Conservation (phyloP, 1,140 invertebrate species). For the Drosophila pseudoananassae region DNA sequence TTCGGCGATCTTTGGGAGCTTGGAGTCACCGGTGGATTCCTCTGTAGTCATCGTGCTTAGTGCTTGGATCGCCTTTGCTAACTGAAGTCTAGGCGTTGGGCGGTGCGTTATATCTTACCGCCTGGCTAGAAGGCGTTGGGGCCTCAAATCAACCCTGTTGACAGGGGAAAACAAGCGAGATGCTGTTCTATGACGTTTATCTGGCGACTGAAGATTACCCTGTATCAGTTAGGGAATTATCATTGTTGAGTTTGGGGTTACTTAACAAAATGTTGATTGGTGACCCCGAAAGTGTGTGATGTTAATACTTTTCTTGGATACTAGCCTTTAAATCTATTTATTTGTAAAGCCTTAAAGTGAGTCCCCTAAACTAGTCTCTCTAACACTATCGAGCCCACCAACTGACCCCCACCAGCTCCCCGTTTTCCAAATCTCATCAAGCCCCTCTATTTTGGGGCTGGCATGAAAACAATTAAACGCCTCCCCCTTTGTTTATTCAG, state of each 20-base stretch:
- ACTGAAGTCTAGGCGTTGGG: slow-evolving; percentile 31
- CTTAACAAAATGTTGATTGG: too few relatives aligned
- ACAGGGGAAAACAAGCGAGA: slow-evolving; percentile 31
- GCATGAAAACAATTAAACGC: slow-evolving; percentile 26
- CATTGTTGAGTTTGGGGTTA: too few relatives aligned
- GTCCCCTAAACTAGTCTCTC: not conserved
- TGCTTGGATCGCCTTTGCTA: slow-evolving; percentile 40
- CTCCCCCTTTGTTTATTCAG: slow-evolving; percentile 13
- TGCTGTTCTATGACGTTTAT: not conserved
- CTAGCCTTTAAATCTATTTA: not conserved
- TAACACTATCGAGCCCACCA: too few relatives aligned
- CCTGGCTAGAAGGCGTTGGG: slow-evolving; percentile 7
- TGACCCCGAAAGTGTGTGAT: too few relatives aligned
- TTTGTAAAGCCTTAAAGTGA: not conserved
- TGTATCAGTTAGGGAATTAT: not conserved
- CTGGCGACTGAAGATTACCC: slow-evolving; percentile 29
- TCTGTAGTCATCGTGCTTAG: slow-evolving; percentile 33
- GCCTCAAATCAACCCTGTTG: slow-evolving; percentile 49
- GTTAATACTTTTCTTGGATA: too few relatives aligned
- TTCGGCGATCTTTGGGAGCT: slow-evolving; percentile 22
- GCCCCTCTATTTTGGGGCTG: not conserved
- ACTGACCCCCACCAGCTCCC: not conserved
- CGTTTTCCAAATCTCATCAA: not conserved
- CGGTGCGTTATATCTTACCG: slow-evolving; percentile 52
- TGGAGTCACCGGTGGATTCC: slow-evolving; percentile 19